Conservation (phyloP, 2,797 vertebrate genomes). For the Melanotaenia nigrans region DNA sequence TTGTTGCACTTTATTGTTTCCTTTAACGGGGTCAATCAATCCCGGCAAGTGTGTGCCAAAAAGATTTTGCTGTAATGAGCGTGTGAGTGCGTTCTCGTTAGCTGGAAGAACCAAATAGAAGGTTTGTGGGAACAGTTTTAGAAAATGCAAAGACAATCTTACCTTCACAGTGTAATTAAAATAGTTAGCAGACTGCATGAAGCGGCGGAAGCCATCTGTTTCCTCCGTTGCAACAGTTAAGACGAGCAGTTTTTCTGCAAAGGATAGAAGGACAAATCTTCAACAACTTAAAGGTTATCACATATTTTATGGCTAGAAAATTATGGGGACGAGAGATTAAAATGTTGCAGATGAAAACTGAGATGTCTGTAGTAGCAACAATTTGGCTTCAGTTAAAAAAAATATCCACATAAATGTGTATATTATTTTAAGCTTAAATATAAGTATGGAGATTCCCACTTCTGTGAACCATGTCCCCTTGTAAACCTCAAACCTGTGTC, state of each 20-base stretch:
- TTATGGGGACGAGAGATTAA: conserved; percentile 36
- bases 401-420: conserved; percentile 49
- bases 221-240: conserved; percentile 94
- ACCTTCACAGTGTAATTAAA: conserved; percentile 99
- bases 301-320: conserved; percentile 25
- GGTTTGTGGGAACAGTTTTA: conserved; percentile 13
- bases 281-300: conserved; percentile 27
- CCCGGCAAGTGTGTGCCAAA: conserved; percentile 24
- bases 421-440: conserved; percentile 52
- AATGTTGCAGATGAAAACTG: background rate
- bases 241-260: conserved; percentile 91
- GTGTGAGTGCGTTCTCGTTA: background rate
- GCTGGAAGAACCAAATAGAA: background rate
- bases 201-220: conserved; percentile 93
- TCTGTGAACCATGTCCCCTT: conserved; percentile 50
- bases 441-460: conserved; percentile 51
- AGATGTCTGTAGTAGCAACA: conserved; percentile 22
- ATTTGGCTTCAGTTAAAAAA: conserved; percentile 29
- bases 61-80: conserved; percentile 6
- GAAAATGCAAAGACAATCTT: conserved; percentile 38
- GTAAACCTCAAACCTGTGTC: conserved; percentile 80
- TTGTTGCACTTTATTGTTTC: conserved; percentile 49
- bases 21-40: conserved; percentile 47
- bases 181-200: conserved; percentile 92
- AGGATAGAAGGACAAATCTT: conserved; percentile 23